These are phyloP conservation scores for Benitochromis conjunctus DNA, from an alignment of 2,113 vertebrate species.

Conservation along the genomic window DNA sequence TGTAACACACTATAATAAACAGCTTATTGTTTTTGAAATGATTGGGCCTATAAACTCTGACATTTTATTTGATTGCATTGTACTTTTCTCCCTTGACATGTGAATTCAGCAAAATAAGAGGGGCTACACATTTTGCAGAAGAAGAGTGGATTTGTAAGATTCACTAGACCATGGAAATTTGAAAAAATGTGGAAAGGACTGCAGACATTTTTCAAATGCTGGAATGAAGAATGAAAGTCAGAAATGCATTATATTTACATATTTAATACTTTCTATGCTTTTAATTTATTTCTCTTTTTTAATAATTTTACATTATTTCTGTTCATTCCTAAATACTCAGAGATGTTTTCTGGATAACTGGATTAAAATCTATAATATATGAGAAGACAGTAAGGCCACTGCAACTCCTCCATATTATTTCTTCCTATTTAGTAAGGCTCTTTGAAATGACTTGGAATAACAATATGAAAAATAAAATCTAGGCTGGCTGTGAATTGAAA, in stretches of 20 bases:
- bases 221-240: background rate
- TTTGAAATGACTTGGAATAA: slow-evolving; percentile 11
- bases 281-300: background rate
- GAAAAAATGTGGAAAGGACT: background rate
- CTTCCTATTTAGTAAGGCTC: background rate
- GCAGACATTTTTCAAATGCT: background rate
- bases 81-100: background rate
- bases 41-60: background rate
- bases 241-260: background rate
- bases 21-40: background rate
- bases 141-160: background rate
- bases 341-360: background rate
- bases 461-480: background rate
- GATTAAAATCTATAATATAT: background rate
- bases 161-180: background rate
- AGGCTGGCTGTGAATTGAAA: background rate
- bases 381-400: background rate
- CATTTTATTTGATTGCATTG: background rate
- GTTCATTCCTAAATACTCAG: background rate
- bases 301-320: background rate
- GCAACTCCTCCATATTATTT: background rate
- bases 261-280: background rate
- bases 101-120: background rate
- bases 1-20: background rate
- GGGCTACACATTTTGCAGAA: background rate